Evolutionary conservation across 2,888 invertebrate species (phyloP).

Genomic region (Mythimna impura): DNA sequence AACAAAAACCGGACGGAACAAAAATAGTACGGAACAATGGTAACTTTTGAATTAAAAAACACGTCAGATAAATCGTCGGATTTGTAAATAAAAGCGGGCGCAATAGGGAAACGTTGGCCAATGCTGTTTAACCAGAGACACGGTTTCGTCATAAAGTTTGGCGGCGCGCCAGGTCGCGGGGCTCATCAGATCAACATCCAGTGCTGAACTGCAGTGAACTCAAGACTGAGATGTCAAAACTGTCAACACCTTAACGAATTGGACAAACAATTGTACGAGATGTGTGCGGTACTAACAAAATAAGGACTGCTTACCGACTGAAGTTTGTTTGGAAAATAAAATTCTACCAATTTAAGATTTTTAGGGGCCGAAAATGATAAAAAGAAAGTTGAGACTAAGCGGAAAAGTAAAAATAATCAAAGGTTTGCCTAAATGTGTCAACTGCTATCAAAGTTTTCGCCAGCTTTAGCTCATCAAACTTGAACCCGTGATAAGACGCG

Average conservation of each 20-base stretch:
- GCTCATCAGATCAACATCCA: slow-evolving; percentile 63
- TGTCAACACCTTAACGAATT: slow-evolving; percentile 71
- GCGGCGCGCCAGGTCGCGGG: slow-evolving; percentile 74
- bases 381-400: too few species aligned
- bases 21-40: slow-evolving; percentile 35
- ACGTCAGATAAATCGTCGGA: slow-evolving; percentile 41
- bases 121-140: slow-evolving; percentile 67
- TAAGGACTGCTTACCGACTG: slow-evolving; percentile 34
- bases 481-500: slow-evolving; percentile 43
- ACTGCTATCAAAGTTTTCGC: slow-evolving; percentile 23
- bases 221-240: slow-evolving; percentile 59
- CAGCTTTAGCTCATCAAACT: slow-evolving; percentile 36
- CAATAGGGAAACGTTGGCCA: slow-evolving; percentile 67
- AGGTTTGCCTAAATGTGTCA: slow-evolving; percentile 14
- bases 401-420: neutral
- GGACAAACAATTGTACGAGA: slow-evolving; percentile 69
- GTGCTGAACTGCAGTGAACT: slow-evolving; percentile 76
- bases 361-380: too few species aligned
- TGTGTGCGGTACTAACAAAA: slow-evolving; percentile 66
- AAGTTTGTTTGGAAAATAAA: slow-evolving; percentile 51
- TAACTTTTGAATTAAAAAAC: slow-evolving; percentile 44
- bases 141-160: slow-evolving; percentile 78
- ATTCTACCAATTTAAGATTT: neutral
- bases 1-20: slow-evolving; percentile 13
- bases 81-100: slow-evolving; percentile 56